Conservation (phyloP, 2,888 invertebrate genomes). For the Plagodis pulveraria region DNA sequence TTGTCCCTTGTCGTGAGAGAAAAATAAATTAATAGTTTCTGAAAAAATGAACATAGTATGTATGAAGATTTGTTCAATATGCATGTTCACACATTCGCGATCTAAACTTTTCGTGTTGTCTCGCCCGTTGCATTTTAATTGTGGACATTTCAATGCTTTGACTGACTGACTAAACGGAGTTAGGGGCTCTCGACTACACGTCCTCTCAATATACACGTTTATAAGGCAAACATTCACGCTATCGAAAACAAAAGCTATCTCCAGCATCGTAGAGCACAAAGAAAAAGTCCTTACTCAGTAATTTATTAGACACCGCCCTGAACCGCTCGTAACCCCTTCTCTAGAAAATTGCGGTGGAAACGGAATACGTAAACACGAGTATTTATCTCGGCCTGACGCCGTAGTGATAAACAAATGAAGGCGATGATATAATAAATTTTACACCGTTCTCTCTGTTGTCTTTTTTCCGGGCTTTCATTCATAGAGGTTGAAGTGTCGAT, state of each 20-base stretch:
- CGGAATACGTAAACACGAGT: conserved; percentile 9
- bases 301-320: conserved; percentile 4
- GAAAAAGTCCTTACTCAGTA: conserved; percentile 1
- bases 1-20: no score
- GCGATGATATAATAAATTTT: conserved; percentile 4
- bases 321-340: conserved; percentile 6
- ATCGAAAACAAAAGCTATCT: conserved; percentile 4
- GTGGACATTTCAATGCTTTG: no score
- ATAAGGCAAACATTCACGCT: background rate
- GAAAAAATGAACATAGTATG: no score
- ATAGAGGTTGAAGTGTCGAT: no score
- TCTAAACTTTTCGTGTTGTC: no score
- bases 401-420: conserved; percentile 11
- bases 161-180: no score
- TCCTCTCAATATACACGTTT: no score
- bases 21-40: no score
- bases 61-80: no score
- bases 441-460: conserved; percentile 3
- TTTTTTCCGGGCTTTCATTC: background rate
- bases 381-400: conserved; percentile 9
- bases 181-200: no score
- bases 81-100: no score
- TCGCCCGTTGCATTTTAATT: no score
- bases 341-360: conserved; percentile 6
- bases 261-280: background rate